Base-by-base conservation (phyloP, 2,797 vertebrate species). In the Arnoldichthys spilopterus region DNA sequence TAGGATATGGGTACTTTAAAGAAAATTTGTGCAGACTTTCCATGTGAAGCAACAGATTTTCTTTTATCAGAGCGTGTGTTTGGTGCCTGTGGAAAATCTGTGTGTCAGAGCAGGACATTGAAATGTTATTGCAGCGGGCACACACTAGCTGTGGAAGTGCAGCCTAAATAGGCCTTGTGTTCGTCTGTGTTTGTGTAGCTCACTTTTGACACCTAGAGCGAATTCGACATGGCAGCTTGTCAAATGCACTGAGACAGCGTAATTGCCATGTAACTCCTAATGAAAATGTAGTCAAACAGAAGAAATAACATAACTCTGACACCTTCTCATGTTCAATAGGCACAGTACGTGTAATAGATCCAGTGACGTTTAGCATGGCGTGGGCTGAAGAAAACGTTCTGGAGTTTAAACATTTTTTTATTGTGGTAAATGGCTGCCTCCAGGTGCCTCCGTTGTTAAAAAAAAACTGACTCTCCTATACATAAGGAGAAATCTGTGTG, bases 191-290 rank as follows among this genome's bases (percentile, higher is more conserved):
- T 86, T 85, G 73, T 82, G 81, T 74, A 82, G 77, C 67, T 54
- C 74, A 59, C 64, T 79, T 87, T 73, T 77, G 81, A 83, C 77
- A 79, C 54, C 72, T 84, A 67, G 74, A 73, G 76, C 59, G 53
- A 66, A 76, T 81, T 79, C 51, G 53, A 78, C 67, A 58, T 71
- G 49, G 83, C 87, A 87, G 87, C 82, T 85, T 87, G 88, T 90
- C 87, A 85, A 72, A 86, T 80, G 62, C 49, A 73, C 24, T 63
- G 72, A 80, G 88, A 89, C 64, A 20, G 64, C 74, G 82, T 90
- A 90, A 91, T 90, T 89, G 87, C 83, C 82, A 47, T 79, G 77
- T 77, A 83, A 82, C 69, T 77, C 62, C 72, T 83, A 82, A 84
- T 84, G 84, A 84, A 85, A 88, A 85, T 80, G 49, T 79, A 79